Evolutionary conservation across 2,113 vertebrate genomes (phyloP).

Genomic region (Mus pahari): DNA sequence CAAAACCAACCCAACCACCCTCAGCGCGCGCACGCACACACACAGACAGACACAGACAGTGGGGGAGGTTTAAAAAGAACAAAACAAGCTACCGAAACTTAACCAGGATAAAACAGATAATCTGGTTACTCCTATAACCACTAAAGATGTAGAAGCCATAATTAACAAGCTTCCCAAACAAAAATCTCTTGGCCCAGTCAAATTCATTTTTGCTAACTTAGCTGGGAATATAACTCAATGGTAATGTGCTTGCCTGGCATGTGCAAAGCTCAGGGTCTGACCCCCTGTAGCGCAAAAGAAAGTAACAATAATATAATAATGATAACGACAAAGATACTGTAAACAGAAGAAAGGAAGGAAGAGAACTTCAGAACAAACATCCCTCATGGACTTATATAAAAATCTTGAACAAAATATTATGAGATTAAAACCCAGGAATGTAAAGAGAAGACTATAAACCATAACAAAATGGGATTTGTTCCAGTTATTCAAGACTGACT

Average conservation of each 20-base stretch:
- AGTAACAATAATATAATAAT: background rate
- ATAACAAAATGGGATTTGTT: background rate
- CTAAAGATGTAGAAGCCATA: conserved; percentile 7
- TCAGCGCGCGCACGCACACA: background rate
- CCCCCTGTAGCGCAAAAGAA: background rate
- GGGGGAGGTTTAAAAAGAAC: background rate
- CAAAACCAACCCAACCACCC: background rate
- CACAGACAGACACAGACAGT: too few species aligned
- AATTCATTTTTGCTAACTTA: conserved; percentile 33
- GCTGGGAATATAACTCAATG: background rate
- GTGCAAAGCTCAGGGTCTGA: background rate
- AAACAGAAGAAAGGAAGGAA: background rate
- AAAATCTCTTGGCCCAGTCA: background rate
- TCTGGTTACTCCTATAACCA: background rate
- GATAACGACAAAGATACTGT: background rate
- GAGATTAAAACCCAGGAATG: background rate
- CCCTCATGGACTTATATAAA: background rate
- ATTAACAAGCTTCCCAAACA: conserved; percentile 25
- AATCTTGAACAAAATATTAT: background rate
- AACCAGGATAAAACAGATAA: conserved; percentile 39
- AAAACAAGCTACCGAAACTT: background rate
- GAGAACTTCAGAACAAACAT: background rate
- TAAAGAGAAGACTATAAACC: background rate
- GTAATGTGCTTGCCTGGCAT: background rate
- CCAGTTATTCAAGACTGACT: background rate